Conservation (phyloP, 2,888 invertebrate species). For the Eumacrocentrus americanus region DNA sequence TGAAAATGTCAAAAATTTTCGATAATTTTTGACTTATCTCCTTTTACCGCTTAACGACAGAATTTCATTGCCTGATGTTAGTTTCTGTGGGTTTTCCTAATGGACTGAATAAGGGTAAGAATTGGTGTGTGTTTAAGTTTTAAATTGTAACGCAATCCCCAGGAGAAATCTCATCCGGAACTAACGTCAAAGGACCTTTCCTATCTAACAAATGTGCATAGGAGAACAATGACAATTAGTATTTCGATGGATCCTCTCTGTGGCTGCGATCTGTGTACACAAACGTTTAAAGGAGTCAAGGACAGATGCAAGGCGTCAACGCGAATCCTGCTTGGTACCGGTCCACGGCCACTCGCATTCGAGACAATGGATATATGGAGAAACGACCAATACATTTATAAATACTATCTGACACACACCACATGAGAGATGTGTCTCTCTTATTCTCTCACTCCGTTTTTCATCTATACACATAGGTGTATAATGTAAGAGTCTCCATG, state of each 20-base stretch:
- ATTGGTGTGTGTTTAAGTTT: too few relatives aligned
- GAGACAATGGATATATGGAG: conserved; percentile 23
- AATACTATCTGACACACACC: not conserved
- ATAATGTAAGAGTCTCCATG: too few relatives aligned
- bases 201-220: conserved; percentile 12
- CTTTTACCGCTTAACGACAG: too few relatives aligned
- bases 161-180: too few relatives aligned
- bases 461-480: not conserved
- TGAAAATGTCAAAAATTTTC: too few relatives aligned
- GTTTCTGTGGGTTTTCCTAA: too few relatives aligned
- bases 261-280: not conserved
- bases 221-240: conserved; percentile 22
- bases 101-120: too few relatives aligned
- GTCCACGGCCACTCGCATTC: conserved; percentile 26
- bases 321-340: conserved; percentile 22
- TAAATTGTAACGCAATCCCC: too few relatives aligned
- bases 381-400: not conserved
- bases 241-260: conserved; percentile 23
- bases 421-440: not conserved
- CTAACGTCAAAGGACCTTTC: too few relatives aligned
- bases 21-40: too few relatives aligned
- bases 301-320: conserved; percentile 23
- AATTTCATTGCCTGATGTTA: too few relatives aligned
- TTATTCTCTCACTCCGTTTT: not conserved
- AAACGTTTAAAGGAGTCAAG: conserved; percentile 29